Evolutionary conservation across 2,888 invertebrate genomes (phyloP), one percentile per base, ranked within the genome.

Genomic region (Thera britannica): DNA sequence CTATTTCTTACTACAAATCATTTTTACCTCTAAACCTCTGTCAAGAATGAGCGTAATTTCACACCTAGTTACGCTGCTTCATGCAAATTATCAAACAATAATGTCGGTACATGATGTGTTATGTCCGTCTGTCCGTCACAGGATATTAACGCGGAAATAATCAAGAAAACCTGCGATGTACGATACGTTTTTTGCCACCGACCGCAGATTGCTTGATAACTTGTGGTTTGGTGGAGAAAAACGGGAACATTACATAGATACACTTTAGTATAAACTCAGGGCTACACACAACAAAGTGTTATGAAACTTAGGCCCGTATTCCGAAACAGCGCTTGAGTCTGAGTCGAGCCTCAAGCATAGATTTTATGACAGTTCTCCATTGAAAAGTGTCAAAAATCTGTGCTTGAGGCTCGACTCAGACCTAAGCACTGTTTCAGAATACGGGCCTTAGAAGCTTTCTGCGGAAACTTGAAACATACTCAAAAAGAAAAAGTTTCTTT

Each of bases 61-160:
- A 61, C 62, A 72, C 54, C 59, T 58, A 68, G 63, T 67, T 51
- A 57, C 63, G 66, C 58, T 56, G 51, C 44, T 67, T 54, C 60
- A 41, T 62, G 56, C 58, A 63, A 58, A 54, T 70, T 65, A 69
- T 64, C 65, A 65, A 62, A 70, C 68, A 65, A 73, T 72, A 68
- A 49, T 68, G 71, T 68, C 70, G 66, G 72, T 72, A 70, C 74
- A 49, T 79, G 78, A 78, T 71, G 76, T 65, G 69, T 62, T 61
- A 36, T 48, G 60, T 60, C 70, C 62, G 62, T 59, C 59, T 46
- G 62, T 61, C 67, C 65, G 65, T 66, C 73, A 66, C 71, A 72
- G 63, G 62, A 71, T 72, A 56, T 65, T 74, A 75, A 77, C 71
- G 73, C 76, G 80, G 81, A 82, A 83, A 81, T 75, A 75, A 78